Evolutionary conservation across 2,113 vertebrate genomes (phyloP).

Genomic region (Ameiurus melas): DNA sequence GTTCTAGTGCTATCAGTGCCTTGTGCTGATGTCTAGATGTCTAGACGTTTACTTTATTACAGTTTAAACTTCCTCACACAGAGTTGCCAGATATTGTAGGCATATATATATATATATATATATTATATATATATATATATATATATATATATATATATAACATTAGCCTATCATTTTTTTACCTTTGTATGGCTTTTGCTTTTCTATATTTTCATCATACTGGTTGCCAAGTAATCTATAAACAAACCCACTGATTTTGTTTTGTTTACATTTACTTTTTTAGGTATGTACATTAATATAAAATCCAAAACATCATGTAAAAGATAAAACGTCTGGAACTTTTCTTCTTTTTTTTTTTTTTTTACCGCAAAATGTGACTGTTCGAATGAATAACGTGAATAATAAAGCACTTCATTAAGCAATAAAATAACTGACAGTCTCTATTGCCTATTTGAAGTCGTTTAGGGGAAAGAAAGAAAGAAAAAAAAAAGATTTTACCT

Average conservation of each 20-base stretch:
- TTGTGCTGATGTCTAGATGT: not conserved
- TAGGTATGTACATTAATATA: not conserved
- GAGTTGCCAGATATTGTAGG: not conserved
- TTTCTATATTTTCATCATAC: not conserved
- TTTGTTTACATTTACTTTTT: not conserved
- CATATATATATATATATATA: no score
- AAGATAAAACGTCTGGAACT: not conserved
- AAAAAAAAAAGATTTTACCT: not conserved
- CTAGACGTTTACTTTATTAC: not conserved
- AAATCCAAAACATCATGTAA: not conserved
- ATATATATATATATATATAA: no score
- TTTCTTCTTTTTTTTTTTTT: not conserved
- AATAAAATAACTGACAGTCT: constrained; percentile 23
- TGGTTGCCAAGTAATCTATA: not conserved
- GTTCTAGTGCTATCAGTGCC: not conserved
- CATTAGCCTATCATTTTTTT: not conserved
- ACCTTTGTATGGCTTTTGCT: not conserved
- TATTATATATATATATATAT: not conserved
- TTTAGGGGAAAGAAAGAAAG: not conserved
- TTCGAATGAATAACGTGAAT: constrained; percentile 15
- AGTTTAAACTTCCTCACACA: not conserved
- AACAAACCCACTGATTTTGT: not conserved
- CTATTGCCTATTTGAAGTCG: not conserved
- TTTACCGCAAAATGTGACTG: not conserved
- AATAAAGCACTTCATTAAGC: constrained; percentile 25